Base-by-base conservation (phyloP, 37 sponge, comb jelly and placozoan genomes). In the Tethya wilhelma region DNA sequence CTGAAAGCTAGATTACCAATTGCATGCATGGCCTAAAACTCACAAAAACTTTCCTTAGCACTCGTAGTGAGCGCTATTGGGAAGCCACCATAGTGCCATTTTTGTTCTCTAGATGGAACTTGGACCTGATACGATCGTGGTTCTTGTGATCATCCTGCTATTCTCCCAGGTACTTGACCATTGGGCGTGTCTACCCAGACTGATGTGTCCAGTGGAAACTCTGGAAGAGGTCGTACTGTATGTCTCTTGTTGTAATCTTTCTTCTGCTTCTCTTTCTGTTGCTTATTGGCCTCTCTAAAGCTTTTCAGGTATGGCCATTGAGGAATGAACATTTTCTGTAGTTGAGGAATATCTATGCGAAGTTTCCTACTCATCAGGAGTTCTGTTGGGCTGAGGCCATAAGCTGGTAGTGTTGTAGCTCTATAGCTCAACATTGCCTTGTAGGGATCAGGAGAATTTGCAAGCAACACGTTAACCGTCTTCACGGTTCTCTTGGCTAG, bases 211-310 rank as follows among this genome's bases (percentile, higher is more conserved):
- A 33, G 34, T 65, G 66, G 66, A 31, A 65, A 28, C 8, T 2
- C 8, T 29, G 66, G 66, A 2, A 65, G 36, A 3, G 2, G 36
- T 34, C 8, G 25, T 2, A 37, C 41, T 0, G 43, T 2, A 45
- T 84, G 77, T 41, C 77, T 36, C 41, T 46, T 46, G 59, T 84
- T 59, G 37, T 84, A 84, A 41, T 67, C 67, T n/a, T n/a, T n/a
- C n/a, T n/a, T n/a, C n/a, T n/a, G n/a, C n/a, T n/a, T n/a, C n/a
- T n/a, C n/a, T n/a, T 75, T 74, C 57, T 22, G 36, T 25, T 25
- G 6, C 38, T 45, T 25, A 30, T 75, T 43, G 12, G 29, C 23
- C 5, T 34, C 31, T 3, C 59, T 8, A 38, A 84, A 84, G 14
- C 11, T 49, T 5, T 36, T 4, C 77, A 84, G 57, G 30, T 73